Conservation (phyloP, 2,113 vertebrate genomes). For the Vulpes lagopus region DNA sequence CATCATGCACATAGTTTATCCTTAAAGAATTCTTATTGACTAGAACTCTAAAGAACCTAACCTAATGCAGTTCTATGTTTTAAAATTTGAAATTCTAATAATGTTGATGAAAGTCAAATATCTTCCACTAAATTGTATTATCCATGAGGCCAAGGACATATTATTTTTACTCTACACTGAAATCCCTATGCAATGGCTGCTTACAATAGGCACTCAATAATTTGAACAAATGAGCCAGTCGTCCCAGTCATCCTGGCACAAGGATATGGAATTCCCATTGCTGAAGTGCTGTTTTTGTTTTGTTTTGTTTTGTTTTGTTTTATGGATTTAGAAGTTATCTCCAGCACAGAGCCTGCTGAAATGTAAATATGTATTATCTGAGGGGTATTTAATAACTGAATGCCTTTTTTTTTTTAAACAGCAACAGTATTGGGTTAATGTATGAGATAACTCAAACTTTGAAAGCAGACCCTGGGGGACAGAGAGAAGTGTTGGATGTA, state of each 20-base stretch:
- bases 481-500: not conserved
- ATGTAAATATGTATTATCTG: not conserved
- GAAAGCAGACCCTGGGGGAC: not conserved
- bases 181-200: not conserved
- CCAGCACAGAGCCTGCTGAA: not conserved
- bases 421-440: not conserved
- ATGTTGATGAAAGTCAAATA: not conserved
- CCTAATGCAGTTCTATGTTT: not conserved
- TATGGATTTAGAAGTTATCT: not conserved
- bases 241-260: not conserved
- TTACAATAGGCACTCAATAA: not conserved
- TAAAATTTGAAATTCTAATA: not conserved
- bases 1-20: rapidly evolving
- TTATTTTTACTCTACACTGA: not conserved
- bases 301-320: no score
- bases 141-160: not conserved
- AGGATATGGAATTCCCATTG: not conserved
- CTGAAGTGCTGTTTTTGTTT: not conserved
- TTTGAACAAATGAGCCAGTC: not conserved
- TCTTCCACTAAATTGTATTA: not conserved
- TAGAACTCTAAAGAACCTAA: not conserved
- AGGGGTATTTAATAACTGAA: not conserved
- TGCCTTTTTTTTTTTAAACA: not conserved
- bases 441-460: not conserved
- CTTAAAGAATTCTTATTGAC: not conserved